These are phyloP conservation scores for Apostichopus parvimensis DNA, from an alignment of 35 echinoderm and acorn worm species.

Conservation along the genomic window DNA sequence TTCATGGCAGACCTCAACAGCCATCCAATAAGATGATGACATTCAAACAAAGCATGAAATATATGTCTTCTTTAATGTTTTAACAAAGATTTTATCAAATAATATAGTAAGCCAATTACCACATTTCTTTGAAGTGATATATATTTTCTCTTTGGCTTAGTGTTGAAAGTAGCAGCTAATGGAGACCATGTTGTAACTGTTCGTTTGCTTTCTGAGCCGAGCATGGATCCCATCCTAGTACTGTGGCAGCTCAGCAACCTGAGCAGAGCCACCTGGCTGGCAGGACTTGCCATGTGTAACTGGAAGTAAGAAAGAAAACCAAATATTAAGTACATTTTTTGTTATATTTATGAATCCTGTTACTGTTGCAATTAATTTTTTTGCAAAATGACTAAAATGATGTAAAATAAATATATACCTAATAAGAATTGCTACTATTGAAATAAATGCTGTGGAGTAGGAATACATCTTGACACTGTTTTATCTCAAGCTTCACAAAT, in stretches of 20 bases:
- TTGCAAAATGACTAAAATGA: too few species aligned
- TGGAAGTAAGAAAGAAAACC: neutral
- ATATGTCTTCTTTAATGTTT: neutral
- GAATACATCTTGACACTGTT: too few species aligned
- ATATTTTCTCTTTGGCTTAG: constrained; percentile 63
- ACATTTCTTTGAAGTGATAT: constrained; percentile 66
- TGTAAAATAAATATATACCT: too few species aligned
- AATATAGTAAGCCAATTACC: constrained; percentile 31
- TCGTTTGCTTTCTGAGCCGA: neutral
- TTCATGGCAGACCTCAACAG: too few species aligned
- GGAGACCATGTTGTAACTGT: constrained; percentile 90
- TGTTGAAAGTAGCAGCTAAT: constrained; percentile 83
- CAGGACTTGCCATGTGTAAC: neutral
- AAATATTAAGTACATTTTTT: too few species aligned
- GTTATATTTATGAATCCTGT: too few species aligned
- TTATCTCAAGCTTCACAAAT: too few species aligned
- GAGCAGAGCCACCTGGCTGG: neutral
- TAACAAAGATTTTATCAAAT: neutral
- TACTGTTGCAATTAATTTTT: too few species aligned
- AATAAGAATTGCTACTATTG: too few species aligned
- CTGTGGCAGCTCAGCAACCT: neutral
- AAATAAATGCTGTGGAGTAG: too few species aligned
- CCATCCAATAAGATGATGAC: neutral
- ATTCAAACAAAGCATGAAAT: too few species aligned
- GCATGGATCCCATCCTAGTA: neutral